Percentiles rank a stretch among this genome's conserved stretches.
Conservation (phyloP, 2,888 invertebrate species). For the Furcula furcula region DNA sequence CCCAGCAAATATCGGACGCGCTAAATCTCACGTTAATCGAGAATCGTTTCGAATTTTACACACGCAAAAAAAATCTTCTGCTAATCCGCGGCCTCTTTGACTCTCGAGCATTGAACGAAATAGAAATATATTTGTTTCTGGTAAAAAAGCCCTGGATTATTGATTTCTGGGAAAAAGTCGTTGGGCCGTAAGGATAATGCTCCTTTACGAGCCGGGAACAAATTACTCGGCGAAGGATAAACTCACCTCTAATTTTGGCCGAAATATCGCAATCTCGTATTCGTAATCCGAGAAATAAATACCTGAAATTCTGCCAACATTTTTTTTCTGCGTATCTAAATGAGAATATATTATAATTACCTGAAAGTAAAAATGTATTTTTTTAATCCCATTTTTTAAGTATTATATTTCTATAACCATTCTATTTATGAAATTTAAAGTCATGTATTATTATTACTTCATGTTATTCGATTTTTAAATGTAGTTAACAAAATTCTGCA, state of each 20-base stretch:
- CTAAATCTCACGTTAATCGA: conserved; percentile 71
- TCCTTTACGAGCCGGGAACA: conserved; percentile 66
- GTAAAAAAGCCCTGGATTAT: conserved; percentile 73
- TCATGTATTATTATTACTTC: no score
- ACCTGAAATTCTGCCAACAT: conserved; percentile 45
- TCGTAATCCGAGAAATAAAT: conserved; percentile 57
- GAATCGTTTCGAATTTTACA: conserved; percentile 69
- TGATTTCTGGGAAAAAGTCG: conserved; percentile 72
- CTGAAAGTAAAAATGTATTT: no score
- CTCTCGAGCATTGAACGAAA: conserved; percentile 49
- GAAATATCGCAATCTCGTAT: conserved; percentile 56
- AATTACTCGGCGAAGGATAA: conserved; percentile 76
- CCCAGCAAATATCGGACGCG: conserved; percentile 58
- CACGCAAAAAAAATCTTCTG: conserved; percentile 56
- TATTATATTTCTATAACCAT: no score
- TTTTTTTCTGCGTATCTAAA: no score
- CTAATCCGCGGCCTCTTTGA: conserved; percentile 79
- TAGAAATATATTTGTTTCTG: conserved; percentile 69
- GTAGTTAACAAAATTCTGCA: conserved; percentile 12
- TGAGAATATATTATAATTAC: no score
- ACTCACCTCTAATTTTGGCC: conserved; percentile 68
- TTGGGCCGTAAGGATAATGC: conserved; percentile 68
- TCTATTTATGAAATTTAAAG: no score
- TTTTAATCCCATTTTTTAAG: no score
- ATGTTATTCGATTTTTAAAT: background rate